A percentile compares a stretch with the other conserved stretches of the same genome.
These are phyloP conservation scores for Mamestra brassicae DNA, from an alignment of 2,888 invertebrate genomes.

Conservation along the genomic window DNA sequence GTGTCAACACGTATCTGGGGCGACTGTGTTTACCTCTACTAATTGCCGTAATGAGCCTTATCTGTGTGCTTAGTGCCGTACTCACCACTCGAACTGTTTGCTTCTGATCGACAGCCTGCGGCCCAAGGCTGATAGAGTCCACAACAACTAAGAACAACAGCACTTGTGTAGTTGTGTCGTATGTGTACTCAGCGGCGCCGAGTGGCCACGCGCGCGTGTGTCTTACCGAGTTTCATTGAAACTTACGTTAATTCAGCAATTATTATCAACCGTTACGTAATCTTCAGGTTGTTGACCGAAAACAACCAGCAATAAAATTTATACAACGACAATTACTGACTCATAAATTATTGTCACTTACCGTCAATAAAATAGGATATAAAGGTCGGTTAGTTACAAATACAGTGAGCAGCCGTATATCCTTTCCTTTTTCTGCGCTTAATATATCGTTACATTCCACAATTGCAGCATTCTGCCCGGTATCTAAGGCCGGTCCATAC, in stretches of 20 bases:
- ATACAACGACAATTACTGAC: constrained; percentile 48
- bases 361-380: constrained; percentile 57
- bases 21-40: constrained; percentile 85
- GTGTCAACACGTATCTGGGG: constrained; percentile 80
- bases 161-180: constrained; percentile 45
- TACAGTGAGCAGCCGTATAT: constrained; percentile 58
- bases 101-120: constrained; percentile 78
- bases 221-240: constrained; percentile 42
- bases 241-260: constrained; percentile 47
- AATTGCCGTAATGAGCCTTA: constrained; percentile 88
- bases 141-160: constrained; percentile 64
- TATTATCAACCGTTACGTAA: constrained; percentile 48
- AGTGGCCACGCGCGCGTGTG: constrained; percentile 51
- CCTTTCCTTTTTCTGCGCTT: constrained; percentile 74
- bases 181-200: constrained; percentile 65
- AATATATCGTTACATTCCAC: constrained; percentile 79
- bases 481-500: constrained; percentile 79
- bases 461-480: constrained; percentile 71
- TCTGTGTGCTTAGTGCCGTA: constrained; percentile 79
- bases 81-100: constrained; percentile 82
- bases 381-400: constrained; percentile 64
- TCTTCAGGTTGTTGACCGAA: constrained; percentile 59
- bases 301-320: constrained; percentile 39
- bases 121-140: constrained; percentile 74
- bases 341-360: constrained; percentile 57